Percentiles rank a stretch among this genome's conserved stretches.
These are phyloP conservation scores for Chironomus riparius DNA, from an alignment of 2,888 invertebrate species.

Conservation along the genomic window DNA sequence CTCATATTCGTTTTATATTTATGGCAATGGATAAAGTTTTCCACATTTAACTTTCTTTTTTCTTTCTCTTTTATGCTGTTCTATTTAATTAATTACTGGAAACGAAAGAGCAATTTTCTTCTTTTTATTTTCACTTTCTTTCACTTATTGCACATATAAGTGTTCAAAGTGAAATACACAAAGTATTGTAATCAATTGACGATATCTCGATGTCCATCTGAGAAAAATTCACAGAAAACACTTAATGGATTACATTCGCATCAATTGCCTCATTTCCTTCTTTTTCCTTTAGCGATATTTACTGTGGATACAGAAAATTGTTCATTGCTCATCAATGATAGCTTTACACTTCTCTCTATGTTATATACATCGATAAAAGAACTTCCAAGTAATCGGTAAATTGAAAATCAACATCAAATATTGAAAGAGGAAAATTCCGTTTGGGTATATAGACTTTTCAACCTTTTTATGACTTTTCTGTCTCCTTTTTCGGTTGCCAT, in stretches of 20 bases:
- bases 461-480: not conserved
- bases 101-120: too few species aligned
- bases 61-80: too few species aligned
- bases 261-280: not conserved
- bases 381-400: not conserved
- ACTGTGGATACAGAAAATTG: not conserved
- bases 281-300: not conserved
- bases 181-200: too few species aligned
- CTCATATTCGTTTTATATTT: not conserved
- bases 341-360: not conserved
- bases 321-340: constrained; percentile 4
- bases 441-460: not conserved
- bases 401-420: constrained; percentile 17
- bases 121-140: too few species aligned
- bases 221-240: not conserved
- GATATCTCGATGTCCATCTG: too few species aligned
- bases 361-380: too few species aligned
- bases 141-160: too few species aligned
- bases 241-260: constrained; percentile 16
- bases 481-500: too few species aligned
- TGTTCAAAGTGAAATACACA: too few species aligned
- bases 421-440: not conserved
- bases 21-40: not conserved
- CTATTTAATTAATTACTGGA: too few species aligned
- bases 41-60: too few species aligned